These are phyloP conservation scores for Stichodactyla mertensii DNA, from an alignment of 64 coral and sea anemone genomes.

Conservation along the genomic window DNA sequence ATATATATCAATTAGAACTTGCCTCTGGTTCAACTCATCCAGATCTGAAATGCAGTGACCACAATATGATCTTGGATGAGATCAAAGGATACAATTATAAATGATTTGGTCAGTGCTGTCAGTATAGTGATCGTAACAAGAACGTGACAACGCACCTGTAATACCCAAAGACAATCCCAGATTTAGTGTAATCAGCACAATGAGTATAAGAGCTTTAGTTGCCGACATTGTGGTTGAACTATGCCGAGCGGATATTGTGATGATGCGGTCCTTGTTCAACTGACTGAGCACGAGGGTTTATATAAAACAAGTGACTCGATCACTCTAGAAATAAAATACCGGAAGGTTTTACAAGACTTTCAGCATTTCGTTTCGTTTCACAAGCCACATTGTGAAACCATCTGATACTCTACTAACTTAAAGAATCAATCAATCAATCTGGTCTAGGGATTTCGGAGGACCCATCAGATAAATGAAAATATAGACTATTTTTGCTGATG, in stretches of 20 bases:
- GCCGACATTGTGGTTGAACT: no score
- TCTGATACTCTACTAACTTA: background rate
- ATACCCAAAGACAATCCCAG: no score
- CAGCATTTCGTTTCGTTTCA: background rate
- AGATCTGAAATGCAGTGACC: no score
- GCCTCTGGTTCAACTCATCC: background rate
- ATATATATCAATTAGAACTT: background rate
- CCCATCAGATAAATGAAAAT: no score
- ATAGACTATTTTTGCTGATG: no score
- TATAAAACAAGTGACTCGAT: background rate
- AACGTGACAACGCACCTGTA: no score
- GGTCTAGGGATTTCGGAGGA: no score
- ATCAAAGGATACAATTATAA: background rate
- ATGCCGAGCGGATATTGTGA: no score
- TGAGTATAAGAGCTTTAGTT: background rate
- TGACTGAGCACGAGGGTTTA: background rate
- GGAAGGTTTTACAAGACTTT: background rate
- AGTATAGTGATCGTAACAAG: no score
- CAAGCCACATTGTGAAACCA: background rate
- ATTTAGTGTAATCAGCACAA: background rate
- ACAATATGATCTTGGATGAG: background rate
- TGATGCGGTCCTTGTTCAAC: no score
- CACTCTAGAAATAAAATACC: background rate
- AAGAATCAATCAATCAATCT: background rate
- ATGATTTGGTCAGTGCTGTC: background rate